Evolutionary conservation across 2,888 invertebrate genomes (phyloP), one percentile per base, ranked within the genome.

Genomic region (Euplexia lucipara): DNA sequence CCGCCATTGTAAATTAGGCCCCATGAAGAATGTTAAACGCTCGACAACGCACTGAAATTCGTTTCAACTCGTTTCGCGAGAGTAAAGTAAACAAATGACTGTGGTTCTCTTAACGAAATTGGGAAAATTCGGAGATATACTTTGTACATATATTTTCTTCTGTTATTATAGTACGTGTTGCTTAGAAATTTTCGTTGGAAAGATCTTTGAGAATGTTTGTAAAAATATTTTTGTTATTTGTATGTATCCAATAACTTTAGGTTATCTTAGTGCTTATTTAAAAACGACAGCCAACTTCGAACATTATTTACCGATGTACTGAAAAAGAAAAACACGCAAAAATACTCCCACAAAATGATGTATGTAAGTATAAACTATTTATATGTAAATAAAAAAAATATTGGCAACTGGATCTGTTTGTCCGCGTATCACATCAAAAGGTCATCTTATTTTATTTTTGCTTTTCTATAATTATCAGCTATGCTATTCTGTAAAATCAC

Each of bases 51-150:
- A 82, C 80, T 81, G 83, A 88, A 90, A 90, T 90, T 90, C 84
- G 90, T 88, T 91, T 82, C 73, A 86, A 86, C 89, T 90, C 86
- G 89, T 91, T 90, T 87, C 65, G 79, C 68, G 63, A 48, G 70
- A 74, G 75, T 75, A 73, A 78, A 78, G 78, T 77, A 86, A 91
- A 93, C 88, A 91, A 92, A 92, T 92, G 88, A 84, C 86, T 91
- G 92, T 88, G 92, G 92, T 90, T 88, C 83, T 83, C 86, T 86
- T 85, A 81, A 84, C 83, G 84, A 89, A 90, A 90, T 90, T 87
- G 88, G 81, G 88, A 86, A 88, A 85, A 84, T 77, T 75, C 72
- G 70, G 70, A 78, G 56, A 79, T 76, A 60, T 73, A 70, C 44
- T 69, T 78, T 75, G n/a, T n/a, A 64, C 60, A 54, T 70, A 35